Evolutionary conservation across 2,888 invertebrate genomes (phyloP), one percentile per base, ranked within the genome.

Genomic region (Eutolmus rufibarbis): DNA sequence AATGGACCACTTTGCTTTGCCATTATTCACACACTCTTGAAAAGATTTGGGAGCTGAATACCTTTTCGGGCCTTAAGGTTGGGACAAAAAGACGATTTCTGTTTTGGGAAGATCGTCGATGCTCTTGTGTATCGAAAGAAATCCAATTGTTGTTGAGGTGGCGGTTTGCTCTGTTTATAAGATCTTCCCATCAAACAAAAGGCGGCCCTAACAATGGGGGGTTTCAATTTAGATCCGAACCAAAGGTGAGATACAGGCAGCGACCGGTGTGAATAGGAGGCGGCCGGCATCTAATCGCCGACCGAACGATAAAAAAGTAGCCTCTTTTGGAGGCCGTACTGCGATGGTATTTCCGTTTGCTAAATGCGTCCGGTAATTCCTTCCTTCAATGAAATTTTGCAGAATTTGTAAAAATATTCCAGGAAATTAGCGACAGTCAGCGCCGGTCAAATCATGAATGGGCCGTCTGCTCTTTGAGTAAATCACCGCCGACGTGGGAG

Each of bases 1-100:
- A 88, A 88, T 88, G 88, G 88, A 40, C 87, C 87, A 88, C 86
- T 88, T 88, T 87, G 87, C 87, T 79, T 77, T 76, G 87, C 88
- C 84, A 88, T 88, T 88, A 87, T 88, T 88, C 87, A 88, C 87
- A 88, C 88, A 88, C 87, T 88, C 37, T 28, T 78, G 74, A 86
- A 85, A 87, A 82, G 81, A 34, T 86, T 78, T 82, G 76, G 87
- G 76, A 85, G 82, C 66, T 87, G 78, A 66, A 87, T 37, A 74
- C 77, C 66, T 78, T 87, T 76, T 84, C 77, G 82, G 23, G 56
- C 23, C 74, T 78, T 74, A 56, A 87, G 87, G 76, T 40, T 81
- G 46, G n/a, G 76, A 77, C 23, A 81, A 56, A 56, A 87, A 66
- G 56, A 66, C 23, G 66, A 40, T 79, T 46, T n/a, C 12, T 57